These are phyloP conservation scores for Cygnus atratus DNA, from an alignment of 2,113 vertebrate species.

Conservation along the genomic window DNA sequence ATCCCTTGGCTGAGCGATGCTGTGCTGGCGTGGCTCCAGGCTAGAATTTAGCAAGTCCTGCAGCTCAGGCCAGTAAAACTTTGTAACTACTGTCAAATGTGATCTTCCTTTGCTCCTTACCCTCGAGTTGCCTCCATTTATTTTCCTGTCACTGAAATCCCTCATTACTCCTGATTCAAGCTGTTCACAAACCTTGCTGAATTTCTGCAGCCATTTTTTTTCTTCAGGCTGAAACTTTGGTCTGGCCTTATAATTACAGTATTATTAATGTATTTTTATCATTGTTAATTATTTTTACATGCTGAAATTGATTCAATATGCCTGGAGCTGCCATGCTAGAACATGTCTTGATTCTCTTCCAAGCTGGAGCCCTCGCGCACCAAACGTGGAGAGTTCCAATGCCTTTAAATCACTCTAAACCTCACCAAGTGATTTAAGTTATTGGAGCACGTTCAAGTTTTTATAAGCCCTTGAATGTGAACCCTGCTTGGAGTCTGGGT, in stretches of 20 bases:
- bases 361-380: slow-evolving; percentile 51
- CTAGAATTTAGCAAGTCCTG: slow-evolving; percentile 44
- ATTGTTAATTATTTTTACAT: slow-evolving; percentile 75
- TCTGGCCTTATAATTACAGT: slow-evolving; percentile 64
- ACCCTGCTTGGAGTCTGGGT: slow-evolving; percentile 51
- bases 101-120: slow-evolving; percentile 55
- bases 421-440: slow-evolving; percentile 72
- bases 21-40: slow-evolving; percentile 18
- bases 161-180: slow-evolving; percentile 26
- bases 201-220: slow-evolving; percentile 19
- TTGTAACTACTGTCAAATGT: slow-evolving; percentile 56
- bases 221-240: slow-evolving; percentile 31
- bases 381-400: slow-evolving; percentile 65
- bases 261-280: slow-evolving; percentile 74
- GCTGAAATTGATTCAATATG: slow-evolving; percentile 75
- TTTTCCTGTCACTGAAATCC: slow-evolving; percentile 56
- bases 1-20: slow-evolving; percentile 29
- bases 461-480: slow-evolving; percentile 65
- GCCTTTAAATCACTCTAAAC: slow-evolving; percentile 69
- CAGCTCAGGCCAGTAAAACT: slow-evolving; percentile 9
- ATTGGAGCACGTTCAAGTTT: slow-evolving; percentile 71
- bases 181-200: background rate
- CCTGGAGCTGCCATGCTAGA: slow-evolving; percentile 67
- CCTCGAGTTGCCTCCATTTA: slow-evolving; percentile 44
- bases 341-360: slow-evolving; percentile 69